Evolutionary conservation across 2,797 vertebrate species (phyloP).

Genomic region (Dendrocincla tyrannina): DNA sequence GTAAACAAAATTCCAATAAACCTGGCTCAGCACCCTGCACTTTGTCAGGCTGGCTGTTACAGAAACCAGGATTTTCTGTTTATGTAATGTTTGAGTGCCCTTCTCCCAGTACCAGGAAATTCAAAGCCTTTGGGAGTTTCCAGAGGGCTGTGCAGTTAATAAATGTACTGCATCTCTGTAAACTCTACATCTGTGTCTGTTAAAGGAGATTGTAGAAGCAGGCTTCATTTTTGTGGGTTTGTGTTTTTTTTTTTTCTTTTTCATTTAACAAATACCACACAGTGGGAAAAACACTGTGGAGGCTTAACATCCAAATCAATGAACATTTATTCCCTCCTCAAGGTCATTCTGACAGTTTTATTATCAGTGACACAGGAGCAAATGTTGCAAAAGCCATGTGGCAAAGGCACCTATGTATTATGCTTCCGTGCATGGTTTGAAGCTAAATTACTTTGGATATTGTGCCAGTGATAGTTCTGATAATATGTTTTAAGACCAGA

Average conservation of each 20-base stretch:
- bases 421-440: background rate
- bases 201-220: background rate
- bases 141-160: background rate
- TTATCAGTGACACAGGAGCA: slow-evolving; percentile 2
- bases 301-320: slow-evolving; percentile 13
- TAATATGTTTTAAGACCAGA: background rate
- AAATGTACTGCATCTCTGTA: background rate
- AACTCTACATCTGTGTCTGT: background rate
- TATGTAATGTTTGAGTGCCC: background rate
- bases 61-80: background rate
- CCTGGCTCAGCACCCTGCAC: background rate
- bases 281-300: background rate
- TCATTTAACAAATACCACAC: background rate
- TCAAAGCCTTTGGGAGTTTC: background rate
- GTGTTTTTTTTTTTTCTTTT: background rate
- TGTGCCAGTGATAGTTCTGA: background rate
- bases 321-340: background rate
- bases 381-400: slow-evolving; percentile 22
- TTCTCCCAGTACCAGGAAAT: background rate
- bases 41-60: background rate
- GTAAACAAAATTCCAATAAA: background rate
- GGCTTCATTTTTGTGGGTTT: background rate
- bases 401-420: background rate
- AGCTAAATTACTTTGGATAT: slow-evolving; percentile 27
- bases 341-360: slow-evolving; percentile 15